phyloP scores from a whole-genome alignment of 2,113 vertebrate species.

The Rhadina sibilatrix region DNA sequence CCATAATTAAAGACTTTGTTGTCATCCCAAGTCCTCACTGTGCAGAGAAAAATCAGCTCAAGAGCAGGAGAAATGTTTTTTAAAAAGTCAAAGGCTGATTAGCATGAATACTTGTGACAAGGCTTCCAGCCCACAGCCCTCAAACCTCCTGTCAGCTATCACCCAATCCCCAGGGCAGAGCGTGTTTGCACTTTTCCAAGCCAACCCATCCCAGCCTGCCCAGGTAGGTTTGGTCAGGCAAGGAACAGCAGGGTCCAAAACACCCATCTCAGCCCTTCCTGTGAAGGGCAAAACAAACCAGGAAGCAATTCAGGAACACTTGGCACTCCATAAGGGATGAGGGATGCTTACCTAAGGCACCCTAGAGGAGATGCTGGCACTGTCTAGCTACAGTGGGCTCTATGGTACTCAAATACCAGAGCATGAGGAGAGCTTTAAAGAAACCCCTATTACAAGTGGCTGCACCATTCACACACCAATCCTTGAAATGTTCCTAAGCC shows the following conservation, averaged over 20 bases:
- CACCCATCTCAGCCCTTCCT: accelerated
- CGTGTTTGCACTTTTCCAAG: accelerated
- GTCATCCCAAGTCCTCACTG: conserved; percentile 1
- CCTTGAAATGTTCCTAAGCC: neutral
- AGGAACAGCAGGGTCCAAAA: neutral
- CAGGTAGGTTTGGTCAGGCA: neutral
- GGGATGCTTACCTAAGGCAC: neutral
- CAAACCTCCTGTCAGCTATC: neutral
- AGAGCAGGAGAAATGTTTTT: conserved; percentile 33
- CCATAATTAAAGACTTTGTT: conserved; percentile 58
- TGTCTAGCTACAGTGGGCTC: neutral
- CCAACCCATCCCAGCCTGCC: accelerated
- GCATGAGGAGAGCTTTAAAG: neutral
- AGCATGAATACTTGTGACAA: neutral
- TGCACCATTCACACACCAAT: neutral
- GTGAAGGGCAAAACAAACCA: accelerated
- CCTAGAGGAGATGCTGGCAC: neutral
- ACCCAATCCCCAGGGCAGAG: neutral
- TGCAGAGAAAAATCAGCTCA: conserved; percentile 43
- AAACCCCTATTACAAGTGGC: accelerated
- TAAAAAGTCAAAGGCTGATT: conserved; percentile 42
- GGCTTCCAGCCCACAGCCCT: neutral
- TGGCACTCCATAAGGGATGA: accelerated
- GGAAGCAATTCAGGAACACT: neutral
- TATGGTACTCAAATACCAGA: neutral